Evolutionary conservation across 2,113 vertebrate genomes (phyloP).

Genomic region (Archilochus colubris): DNA sequence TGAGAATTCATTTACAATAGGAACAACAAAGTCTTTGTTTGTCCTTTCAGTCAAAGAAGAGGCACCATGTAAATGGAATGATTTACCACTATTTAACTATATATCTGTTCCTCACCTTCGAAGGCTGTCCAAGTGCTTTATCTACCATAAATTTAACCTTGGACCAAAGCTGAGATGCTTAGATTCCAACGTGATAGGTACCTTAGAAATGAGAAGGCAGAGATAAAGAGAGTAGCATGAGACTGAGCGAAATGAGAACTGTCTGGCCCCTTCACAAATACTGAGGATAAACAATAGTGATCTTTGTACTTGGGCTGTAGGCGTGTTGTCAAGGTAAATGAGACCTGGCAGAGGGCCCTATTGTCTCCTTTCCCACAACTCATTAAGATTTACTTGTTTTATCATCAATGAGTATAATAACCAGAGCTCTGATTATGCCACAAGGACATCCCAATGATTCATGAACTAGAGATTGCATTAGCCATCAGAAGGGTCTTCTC

Average conservation of each 20-base stretch:
- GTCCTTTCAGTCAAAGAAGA: slow-evolving; percentile 38
- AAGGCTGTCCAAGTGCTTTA: slow-evolving; percentile 52
- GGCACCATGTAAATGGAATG: not conserved
- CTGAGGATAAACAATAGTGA: slow-evolving; percentile 60
- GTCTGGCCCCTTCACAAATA: slow-evolving; percentile 58
- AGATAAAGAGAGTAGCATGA: slow-evolving; percentile 49
- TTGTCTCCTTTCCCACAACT: slow-evolving; percentile 70
- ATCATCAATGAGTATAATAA: slow-evolving; percentile 69
- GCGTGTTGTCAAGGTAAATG: slow-evolving; percentile 77
- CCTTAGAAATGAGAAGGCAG: slow-evolving; percentile 51
- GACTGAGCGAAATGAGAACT: slow-evolving; percentile 46
- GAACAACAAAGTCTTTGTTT: slow-evolving; percentile 52
- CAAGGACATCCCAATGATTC: slow-evolving; percentile 66
- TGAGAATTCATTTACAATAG: slow-evolving; percentile 39
- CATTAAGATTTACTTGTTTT: slow-evolving; percentile 72
- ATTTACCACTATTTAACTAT: slow-evolving; percentile 50
- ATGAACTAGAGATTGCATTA: not conserved
- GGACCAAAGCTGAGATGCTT: slow-evolving; percentile 47
- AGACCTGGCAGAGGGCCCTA: slow-evolving; percentile 70
- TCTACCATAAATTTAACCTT: slow-evolving; percentile 57
- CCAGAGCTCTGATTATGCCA: slow-evolving; percentile 64
- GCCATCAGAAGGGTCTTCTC: slow-evolving; percentile 24
- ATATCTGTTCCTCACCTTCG: slow-evolving; percentile 62
- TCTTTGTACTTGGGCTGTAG: slow-evolving; percentile 73
- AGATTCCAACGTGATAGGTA: slow-evolving; percentile 47